Evolutionary conservation across 2,888 invertebrate genomes (phyloP).

Genomic region (Caenorhabditis afra): DNA sequence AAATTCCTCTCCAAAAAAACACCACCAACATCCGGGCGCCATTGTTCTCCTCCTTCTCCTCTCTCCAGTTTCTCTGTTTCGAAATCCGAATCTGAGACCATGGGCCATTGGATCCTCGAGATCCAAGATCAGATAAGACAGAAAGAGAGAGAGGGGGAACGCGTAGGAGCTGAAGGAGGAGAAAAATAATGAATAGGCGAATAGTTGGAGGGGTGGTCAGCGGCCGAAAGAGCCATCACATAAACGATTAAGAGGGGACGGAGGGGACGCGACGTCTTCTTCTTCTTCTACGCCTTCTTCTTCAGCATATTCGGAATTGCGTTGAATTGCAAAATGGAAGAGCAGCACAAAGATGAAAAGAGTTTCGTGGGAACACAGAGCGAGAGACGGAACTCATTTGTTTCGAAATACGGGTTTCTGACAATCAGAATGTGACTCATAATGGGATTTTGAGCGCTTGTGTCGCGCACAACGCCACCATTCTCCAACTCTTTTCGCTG

Average conservation of each 20-base stretch:
- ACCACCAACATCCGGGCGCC: no score
- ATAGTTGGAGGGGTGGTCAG: constrained; percentile 23
- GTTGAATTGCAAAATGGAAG: constrained; percentile 43
- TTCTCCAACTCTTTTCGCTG: no score
- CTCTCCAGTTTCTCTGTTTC: no score
- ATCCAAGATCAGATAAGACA: neutral
- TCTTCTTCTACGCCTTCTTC: neutral
- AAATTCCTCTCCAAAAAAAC: no score
- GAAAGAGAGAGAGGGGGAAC: neutral
- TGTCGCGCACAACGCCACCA: no score
- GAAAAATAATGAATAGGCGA: constrained; percentile 58
- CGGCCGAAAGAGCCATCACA: constrained; percentile 46
- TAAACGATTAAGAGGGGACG: constrained; percentile 51
- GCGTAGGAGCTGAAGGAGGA: constrained; percentile 4
- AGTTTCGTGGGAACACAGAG: neutral
- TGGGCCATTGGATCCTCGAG: neutral
- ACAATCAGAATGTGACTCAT: constrained; percentile 15
- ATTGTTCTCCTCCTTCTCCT: no score
- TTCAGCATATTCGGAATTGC: constrained; percentile 32
- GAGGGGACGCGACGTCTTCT: constrained; percentile 1
- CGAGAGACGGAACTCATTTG: neutral
- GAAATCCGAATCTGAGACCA: no score
- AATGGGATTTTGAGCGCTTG: constrained; percentile 31
- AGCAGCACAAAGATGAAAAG: constrained; percentile 1
- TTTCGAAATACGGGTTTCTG: neutral